Evolutionary conservation across 2,113 vertebrate species (phyloP), one percentile per base, ranked within the genome.

Genomic region (Rhadina sibilatrix): DNA sequence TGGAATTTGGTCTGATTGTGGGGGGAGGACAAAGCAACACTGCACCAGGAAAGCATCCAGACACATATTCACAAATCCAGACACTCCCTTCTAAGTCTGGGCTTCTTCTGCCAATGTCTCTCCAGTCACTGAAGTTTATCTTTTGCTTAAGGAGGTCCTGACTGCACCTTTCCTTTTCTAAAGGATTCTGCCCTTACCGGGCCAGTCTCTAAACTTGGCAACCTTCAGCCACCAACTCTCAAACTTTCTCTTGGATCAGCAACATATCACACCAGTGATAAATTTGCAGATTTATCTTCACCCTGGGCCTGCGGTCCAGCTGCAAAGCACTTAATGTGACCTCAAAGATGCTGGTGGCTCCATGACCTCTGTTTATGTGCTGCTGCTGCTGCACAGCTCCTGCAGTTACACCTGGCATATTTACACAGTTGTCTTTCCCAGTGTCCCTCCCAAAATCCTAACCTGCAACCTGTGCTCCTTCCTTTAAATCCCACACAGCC

Each of bases 251-350:
- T 59, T 77, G 40, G 19, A 61, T 93, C 95, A 94, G 90, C 83
- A 88, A 33, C 63, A 9, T 6, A 40, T 12, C 75, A 80, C 28
- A 54, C 12, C 25, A 64, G 74, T 15, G 54, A 90, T 85, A 90
- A 94, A 94, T 83, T 17, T 53, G 30, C 70, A 90, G 82, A 86
- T 95, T 95, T 86, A 83, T 74, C 66, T 88, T 76, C 88, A 57
- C 44, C 3, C 0, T 9, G 70, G 74, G 61, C 66, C 69, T 66
- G 49, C 61, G 23, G 70, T 89, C 87, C 87, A 40, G 56, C 82
- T 87, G 69, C 64, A 82, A 68, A 93, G 61, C 44, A 37, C 37
- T 72, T 18, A 5, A 33, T 0, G 37, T 44, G 49, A 72, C 78
- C 85, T 88, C 82, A 44, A 40, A 60, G 77, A 25, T 28, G 61